Base-by-base conservation (phyloP, 2,113 vertebrate genomes). In the Rhinolophus ferrumequinum region DNA sequence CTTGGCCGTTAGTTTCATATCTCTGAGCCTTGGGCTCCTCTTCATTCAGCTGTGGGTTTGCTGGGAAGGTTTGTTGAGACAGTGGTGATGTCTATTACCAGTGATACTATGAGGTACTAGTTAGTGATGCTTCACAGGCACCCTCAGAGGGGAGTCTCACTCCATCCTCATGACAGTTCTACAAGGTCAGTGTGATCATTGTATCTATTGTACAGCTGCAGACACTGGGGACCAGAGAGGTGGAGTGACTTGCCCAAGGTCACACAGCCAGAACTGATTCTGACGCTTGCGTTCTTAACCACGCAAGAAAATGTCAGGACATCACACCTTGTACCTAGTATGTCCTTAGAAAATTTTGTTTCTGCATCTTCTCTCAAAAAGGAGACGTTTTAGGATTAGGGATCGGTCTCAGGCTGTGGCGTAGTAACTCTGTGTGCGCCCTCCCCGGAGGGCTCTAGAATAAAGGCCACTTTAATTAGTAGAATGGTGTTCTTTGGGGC, bases 391-490 rank as follows among this genome's bases (percentile, higher is more conserved):
- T 26, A 64, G 56, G 69, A 73, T 2, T 0, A 80, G 35, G 22
- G 60, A 35, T 35, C 22, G 3, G 33, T 28, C 33, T 60, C 82
- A 8, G 47, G 4, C 82, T 18, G 10, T 30, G 16, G 52, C 33
- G 0, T 70, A 54, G 18, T 73, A 60, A 76, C 38, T 73, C 15
- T 11, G 33, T 19, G 66, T 70, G 28, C 5, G 6, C 56, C 56
- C 85, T 83, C 88, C 94, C 89, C 64, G 24, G 76, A 50, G 80
- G 60, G 12, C 62, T 73, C 26, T 22, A 62, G 75, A 67, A 35
- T 28, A 80, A 56, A 93, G 60, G 58, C 54, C 28, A 5, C 89
- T 84, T 94, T 54, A 47, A 64, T 92, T 73, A 92, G 88, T 18
- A 75, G 47, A 16, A 54, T 62, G 83, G 62, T 67, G 64, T 76